These are phyloP conservation scores for Eolophus roseicapilla DNA, from an alignment of 2,113 vertebrate species.

Conservation along the genomic window DNA sequence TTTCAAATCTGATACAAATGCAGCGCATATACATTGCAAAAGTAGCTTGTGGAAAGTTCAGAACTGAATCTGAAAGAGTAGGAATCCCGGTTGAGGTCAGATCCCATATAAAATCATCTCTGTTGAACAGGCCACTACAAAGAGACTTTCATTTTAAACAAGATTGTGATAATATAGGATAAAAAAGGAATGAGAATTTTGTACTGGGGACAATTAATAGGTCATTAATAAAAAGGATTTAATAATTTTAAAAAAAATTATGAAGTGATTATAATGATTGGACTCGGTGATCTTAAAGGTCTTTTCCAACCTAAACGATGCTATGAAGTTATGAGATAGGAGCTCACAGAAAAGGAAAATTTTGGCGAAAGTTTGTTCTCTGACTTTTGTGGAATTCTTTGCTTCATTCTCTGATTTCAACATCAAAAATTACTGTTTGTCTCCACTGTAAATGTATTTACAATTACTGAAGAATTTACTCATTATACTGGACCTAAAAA, in stretches of 20 bases:
- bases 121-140: neutral
- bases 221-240: neutral
- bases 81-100: constrained; percentile 18
- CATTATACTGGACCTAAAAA: neutral
- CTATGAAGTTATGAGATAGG: neutral
- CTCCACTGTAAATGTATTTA: neutral
- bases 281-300: neutral
- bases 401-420: neutral
- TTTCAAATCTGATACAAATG: constrained; percentile 62
- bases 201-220: neutral
- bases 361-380: neutral
- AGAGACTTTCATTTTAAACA: neutral
- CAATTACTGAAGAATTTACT: neutral
- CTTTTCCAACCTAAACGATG: neutral
- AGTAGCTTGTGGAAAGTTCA: constrained; percentile 43
- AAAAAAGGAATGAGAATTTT: neutral
- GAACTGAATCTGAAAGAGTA: constrained; percentile 12
- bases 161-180: neutral
- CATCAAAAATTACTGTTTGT: neutral
- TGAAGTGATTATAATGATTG: neutral
- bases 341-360: neutral
- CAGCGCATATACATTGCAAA: neutral
- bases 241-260: neutral
- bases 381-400: neutral
- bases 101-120: neutral